These are phyloP conservation scores for Myripristis jacobus DNA, from an alignment of 2,797 vertebrate species.

Conservation along the genomic window DNA sequence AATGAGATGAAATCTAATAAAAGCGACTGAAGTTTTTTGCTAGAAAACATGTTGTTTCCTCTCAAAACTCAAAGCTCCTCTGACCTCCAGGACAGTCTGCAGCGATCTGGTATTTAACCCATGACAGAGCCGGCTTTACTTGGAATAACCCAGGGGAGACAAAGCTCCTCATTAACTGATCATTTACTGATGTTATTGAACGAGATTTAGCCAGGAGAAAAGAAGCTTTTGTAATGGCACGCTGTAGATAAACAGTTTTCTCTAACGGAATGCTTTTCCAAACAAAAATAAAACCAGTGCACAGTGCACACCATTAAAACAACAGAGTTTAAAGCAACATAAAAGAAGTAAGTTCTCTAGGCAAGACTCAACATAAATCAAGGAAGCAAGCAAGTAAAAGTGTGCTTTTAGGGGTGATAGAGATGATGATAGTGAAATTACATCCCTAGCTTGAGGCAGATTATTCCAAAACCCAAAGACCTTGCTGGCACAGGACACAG, in stretches of 20 bases:
- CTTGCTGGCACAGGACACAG: conserved; percentile 20
- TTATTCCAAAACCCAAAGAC: conserved; percentile 31
- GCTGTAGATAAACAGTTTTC: conserved; percentile 27
- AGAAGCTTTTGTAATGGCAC: conserved; percentile 45
- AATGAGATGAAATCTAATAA: conserved; percentile 52
- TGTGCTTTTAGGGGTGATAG: conserved; percentile 38
- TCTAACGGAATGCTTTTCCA: not conserved
- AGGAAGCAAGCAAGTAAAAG: conserved; percentile 35
- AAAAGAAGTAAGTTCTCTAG: conserved; percentile 40
- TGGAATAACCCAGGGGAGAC: conserved; percentile 51
- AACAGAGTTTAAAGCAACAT: conserved; percentile 37
- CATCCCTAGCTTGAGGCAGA: conserved; percentile 44
- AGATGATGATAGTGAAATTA: conserved; percentile 39
- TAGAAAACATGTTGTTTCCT: conserved; percentile 34
- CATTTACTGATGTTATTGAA: conserved; percentile 32
- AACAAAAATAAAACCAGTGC: conserved; percentile 32
- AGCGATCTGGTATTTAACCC: conserved; percentile 45
- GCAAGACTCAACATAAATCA: conserved; percentile 26
- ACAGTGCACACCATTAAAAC: conserved; percentile 37
- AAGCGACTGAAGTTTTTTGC: conserved; percentile 45
- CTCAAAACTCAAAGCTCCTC: conserved; percentile 42
- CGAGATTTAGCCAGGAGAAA: conserved; percentile 27
- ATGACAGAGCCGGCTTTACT: conserved; percentile 40
- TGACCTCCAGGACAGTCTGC: conserved; percentile 57
- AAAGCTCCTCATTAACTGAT: conserved; percentile 46